Percentiles rank a stretch among this genome's conserved stretches.
phyloP scores from a whole-genome alignment of 2,888 invertebrate genomes.

The Monochamus alternatus region DNA sequence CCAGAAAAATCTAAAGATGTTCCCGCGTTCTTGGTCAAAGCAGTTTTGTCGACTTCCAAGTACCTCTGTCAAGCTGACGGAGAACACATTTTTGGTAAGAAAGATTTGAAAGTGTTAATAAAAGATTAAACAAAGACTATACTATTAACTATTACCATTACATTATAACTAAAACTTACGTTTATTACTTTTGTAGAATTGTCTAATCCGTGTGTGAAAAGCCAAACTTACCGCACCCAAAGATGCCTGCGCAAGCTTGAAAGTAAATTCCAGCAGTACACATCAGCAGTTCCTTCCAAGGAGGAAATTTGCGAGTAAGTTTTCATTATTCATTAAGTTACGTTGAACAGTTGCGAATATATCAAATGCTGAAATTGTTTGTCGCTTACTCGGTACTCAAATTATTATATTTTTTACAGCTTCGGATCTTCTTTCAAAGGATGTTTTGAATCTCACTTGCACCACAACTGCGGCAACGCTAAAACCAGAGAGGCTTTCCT shows the following conservation, averaged over 20 bases:
- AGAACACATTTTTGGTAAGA: conserved; percentile 61
- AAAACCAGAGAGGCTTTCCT: conserved; percentile 51
- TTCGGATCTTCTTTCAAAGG: conserved; percentile 40
- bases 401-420: conserved; percentile 39
- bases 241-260: conserved; percentile 43
- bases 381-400: background rate
- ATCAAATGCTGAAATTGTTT: background rate
- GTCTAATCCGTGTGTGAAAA: conserved; percentile 54
- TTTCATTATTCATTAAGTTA: background rate
- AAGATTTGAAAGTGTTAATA: too few species aligned
- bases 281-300: conserved; percentile 35
- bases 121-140: too few species aligned
- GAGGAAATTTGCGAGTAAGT: conserved; percentile 48
- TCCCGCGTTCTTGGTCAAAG: conserved; percentile 49
- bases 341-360: too few species aligned
- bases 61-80: conserved; percentile 58
- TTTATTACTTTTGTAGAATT: conserved; percentile 48
- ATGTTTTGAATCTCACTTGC: conserved; percentile 49
- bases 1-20: conserved; percentile 53
- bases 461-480: conserved; percentile 42
- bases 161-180: too few species aligned
- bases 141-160: too few species aligned
- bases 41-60: conserved; percentile 38
- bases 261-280: conserved; percentile 45
- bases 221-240: conserved; percentile 33